Evolutionary conservation across 2,797 vertebrate species (phyloP).

Genomic region (Limnodromus scolopaceus): DNA sequence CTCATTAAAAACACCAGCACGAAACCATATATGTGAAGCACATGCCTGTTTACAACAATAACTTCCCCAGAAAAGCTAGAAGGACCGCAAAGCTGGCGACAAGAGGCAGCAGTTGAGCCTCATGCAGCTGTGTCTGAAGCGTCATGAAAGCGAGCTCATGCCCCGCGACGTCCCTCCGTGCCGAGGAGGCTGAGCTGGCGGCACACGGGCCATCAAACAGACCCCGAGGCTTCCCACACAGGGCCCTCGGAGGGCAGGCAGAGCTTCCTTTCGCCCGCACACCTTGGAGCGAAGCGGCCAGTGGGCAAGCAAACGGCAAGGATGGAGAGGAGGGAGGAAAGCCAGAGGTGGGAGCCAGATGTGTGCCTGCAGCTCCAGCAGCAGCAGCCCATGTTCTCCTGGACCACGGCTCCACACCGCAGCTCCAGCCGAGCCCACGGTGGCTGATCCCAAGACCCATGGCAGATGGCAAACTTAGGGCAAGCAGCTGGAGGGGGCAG

Average conservation of each 20-base stretch:
- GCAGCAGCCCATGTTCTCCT: accelerated
- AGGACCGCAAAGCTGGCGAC: not conserved
- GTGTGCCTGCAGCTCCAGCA: accelerated
- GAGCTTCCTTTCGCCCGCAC: accelerated
- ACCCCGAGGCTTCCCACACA: not conserved
- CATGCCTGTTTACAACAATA: conserved; percentile 22
- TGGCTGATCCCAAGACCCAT: accelerated
- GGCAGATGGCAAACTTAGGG: not conserved
- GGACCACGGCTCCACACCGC: accelerated
- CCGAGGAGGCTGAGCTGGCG: accelerated
- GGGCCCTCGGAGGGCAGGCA: accelerated
- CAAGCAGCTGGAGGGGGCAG: not conserved
- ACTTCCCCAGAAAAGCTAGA: not conserved
- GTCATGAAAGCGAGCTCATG: not conserved
- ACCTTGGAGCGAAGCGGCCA: accelerated
- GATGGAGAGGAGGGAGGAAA: not conserved
- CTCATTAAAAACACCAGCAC: conserved; percentile 18
- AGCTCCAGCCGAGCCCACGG: accelerated
- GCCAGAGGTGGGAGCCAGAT: not conserved
- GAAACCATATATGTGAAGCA: not conserved
- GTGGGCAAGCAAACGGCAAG: accelerated
- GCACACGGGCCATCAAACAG: accelerated
- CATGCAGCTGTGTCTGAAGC: not conserved
- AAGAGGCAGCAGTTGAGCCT: not conserved
- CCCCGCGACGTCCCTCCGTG: accelerated